Evolutionary conservation across 2,113 vertebrate species (phyloP).

Genomic region (Bubalus kerabau): DNA sequence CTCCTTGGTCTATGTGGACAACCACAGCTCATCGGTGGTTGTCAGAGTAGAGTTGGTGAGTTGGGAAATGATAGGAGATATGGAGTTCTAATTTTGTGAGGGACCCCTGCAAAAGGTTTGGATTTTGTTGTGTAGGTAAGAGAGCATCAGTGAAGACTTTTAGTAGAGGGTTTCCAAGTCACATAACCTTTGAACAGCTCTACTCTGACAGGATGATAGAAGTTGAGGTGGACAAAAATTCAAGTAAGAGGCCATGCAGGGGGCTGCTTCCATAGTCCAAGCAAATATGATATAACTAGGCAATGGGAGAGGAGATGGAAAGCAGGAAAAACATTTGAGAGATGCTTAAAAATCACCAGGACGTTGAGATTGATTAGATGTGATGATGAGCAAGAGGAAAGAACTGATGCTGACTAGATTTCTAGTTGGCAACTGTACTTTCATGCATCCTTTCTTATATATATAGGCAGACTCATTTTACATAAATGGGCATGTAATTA

Average conservation of each 20-base stretch:
- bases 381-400: neutral
- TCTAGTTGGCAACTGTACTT: neutral
- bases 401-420: neutral
- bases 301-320: neutral
- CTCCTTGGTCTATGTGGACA: neutral
- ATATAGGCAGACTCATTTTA: neutral
- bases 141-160: neutral
- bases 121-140: neutral
- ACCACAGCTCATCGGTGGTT: no score
- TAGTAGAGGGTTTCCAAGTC: neutral
- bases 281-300: neutral
- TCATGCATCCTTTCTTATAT: neutral
- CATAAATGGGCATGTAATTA: neutral
- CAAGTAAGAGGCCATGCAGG: neutral
- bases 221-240: neutral
- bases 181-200: neutral
- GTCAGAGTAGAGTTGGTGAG: neutral
- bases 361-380: neutral
- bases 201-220: neutral
- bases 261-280: neutral
- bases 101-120: neutral
- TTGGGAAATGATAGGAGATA: neutral
- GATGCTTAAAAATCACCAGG: neutral
- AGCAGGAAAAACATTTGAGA: neutral
- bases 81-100: neutral